Conservation (phyloP, 37 sponge, comb jelly and placozoan genomes). For the Ianthella basta region DNA sequence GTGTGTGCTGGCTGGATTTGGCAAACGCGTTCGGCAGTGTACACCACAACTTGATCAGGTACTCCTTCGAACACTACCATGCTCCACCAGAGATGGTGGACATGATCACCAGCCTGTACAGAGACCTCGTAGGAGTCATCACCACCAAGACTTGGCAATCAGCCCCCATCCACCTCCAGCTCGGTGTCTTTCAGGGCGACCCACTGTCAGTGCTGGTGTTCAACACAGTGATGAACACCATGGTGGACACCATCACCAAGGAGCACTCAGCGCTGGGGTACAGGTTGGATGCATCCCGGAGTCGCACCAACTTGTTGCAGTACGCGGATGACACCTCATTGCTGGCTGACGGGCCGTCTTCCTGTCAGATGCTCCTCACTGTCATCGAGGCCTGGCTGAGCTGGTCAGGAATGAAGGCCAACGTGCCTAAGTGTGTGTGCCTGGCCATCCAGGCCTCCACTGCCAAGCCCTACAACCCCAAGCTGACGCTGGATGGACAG, state of each 20-base stretch:
- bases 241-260: conserved; percentile 37
- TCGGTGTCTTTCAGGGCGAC: conserved; percentile 48
- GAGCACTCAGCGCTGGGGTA: background rate
- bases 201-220: conserved; percentile 48
- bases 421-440: conserved; percentile 27
- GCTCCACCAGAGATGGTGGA: conserved; percentile 9
- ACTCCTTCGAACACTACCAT: conserved; percentile 33
- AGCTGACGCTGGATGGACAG: conserved; percentile 6
- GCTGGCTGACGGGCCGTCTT: conserved; percentile 26
- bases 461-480: conserved; percentile 28
- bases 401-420: conserved; percentile 41
- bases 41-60: conserved; percentile 29
- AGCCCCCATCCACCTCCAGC: conserved; percentile 10
- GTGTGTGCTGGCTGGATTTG: conserved; percentile 40
- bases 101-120: conserved; percentile 1
- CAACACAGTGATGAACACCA: conserved; percentile 42
- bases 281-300: too few species aligned
- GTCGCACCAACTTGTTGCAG: conserved; percentile 24
- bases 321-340: conserved; percentile 36
- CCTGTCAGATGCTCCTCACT: conserved; percentile 21
- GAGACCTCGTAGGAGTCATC: background rate
- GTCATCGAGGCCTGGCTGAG: conserved; percentile 17
- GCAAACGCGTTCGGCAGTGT: conserved; percentile 51
- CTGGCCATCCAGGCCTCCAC: conserved; percentile 32
- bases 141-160: conserved; percentile 18